phyloP scores from a whole-genome alignment of 2,888 invertebrate genomes.

The Folsomia candida region DNA sequence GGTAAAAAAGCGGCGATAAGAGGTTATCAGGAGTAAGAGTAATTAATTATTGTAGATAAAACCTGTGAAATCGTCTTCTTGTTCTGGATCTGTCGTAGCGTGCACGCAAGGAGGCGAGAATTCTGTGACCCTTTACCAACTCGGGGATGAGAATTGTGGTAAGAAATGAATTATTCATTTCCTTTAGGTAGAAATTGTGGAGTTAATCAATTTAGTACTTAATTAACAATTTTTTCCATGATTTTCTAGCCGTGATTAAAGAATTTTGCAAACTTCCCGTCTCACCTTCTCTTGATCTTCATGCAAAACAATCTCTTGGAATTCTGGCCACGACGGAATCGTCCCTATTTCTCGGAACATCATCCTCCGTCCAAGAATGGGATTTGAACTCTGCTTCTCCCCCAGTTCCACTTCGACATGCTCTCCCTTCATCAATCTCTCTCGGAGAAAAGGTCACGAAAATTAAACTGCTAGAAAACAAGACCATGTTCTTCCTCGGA shows the following conservation, averaged over 20 bases:
- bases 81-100: slow-evolving; percentile 29
- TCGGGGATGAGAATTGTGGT: slow-evolving; percentile 48
- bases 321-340: not conserved
- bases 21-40: not conserved
- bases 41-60: slow-evolving; percentile 35
- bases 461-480: slow-evolving; percentile 43
- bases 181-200: not conserved
- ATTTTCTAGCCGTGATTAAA: slow-evolving; percentile 27
- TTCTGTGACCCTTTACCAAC: slow-evolving; percentile 42
- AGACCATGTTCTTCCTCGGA: slow-evolving; percentile 36
- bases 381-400: too few species aligned
- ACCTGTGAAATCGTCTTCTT: slow-evolving; percentile 11
- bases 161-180: not conserved
- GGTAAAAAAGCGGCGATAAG: not conserved
- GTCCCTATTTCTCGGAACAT: slow-evolving; percentile 25
- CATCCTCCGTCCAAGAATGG: slow-evolving; percentile 26
- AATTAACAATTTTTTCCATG: too few species aligned
- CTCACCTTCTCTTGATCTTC: too few species aligned
- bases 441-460: slow-evolving; percentile 23
- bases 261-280: slow-evolving; percentile 21
- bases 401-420: too few species aligned
- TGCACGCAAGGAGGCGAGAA: slow-evolving; percentile 32
- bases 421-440: too few species aligned
- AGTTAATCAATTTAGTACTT: too few species aligned
- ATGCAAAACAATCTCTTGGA: not conserved